These are phyloP conservation scores for Nettapus auritus DNA, from an alignment of 2,113 vertebrate species.

Conservation along the genomic window DNA sequence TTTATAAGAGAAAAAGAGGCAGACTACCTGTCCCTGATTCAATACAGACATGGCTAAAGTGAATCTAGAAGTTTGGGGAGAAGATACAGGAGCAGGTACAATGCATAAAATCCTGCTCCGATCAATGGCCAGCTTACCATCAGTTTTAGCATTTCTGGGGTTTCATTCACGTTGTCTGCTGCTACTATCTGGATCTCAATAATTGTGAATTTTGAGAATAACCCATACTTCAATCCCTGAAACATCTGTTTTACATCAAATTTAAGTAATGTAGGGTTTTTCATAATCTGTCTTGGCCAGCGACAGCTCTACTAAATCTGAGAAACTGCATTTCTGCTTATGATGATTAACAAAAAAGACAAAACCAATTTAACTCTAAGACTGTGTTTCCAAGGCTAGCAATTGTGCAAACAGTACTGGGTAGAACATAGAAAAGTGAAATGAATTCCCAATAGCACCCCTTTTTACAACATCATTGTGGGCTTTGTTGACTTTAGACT, in stretches of 20 bases:
- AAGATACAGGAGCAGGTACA: neutral
- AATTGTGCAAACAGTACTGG: slow-evolving; percentile 18
- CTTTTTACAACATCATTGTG: slow-evolving; percentile 44
- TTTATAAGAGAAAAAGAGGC: neutral
- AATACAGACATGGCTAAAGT: neutral
- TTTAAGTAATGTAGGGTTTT: neutral
- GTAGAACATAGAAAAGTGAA: neutral
- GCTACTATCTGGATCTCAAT: neutral
- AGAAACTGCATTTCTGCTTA: neutral
- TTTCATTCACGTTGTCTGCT: neutral
- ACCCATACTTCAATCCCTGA: rapidly evolving
- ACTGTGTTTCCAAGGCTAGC: neutral
- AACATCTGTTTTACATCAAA: neutral
- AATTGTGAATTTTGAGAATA: neutral
- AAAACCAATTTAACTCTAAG: neutral
- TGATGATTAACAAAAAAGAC: neutral
- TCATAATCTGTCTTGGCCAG: neutral
- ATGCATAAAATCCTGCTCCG: neutral
- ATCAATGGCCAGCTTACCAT: neutral
- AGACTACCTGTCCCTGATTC: neutral
- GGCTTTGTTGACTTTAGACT: slow-evolving; percentile 52
- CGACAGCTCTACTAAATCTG: neutral
- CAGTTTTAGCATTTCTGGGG: neutral
- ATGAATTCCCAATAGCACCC: slow-evolving; percentile 24
- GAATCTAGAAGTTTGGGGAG: neutral